Evolutionary conservation across 2,888 invertebrate species (phyloP).

Genomic region (Meiosimyza platycephala): DNA sequence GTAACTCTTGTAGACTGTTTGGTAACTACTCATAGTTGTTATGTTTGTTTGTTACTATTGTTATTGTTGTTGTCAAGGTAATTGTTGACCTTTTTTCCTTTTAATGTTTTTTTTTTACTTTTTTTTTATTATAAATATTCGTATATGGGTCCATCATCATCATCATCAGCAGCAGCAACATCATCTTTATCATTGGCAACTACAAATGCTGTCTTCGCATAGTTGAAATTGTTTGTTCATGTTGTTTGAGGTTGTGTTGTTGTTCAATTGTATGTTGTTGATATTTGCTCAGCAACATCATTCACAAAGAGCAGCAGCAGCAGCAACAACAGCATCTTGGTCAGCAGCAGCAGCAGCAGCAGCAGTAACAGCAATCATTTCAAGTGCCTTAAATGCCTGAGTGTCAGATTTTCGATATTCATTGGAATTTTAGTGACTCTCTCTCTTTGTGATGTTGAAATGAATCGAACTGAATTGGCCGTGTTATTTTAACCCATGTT

Average conservation of each 20-base stretch:
- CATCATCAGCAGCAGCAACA: background rate
- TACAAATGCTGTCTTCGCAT: constrained; percentile 4
- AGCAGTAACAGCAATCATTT: background rate
- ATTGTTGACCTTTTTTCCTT: constrained; percentile 31
- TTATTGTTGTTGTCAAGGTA: constrained; percentile 37
- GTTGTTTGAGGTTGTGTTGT: constrained; percentile 38
- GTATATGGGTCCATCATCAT: background rate
- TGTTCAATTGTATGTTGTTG: constrained; percentile 30
- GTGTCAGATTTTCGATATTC: constrained; percentile 44
- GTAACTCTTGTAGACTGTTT: constrained; percentile 18
- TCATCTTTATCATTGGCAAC: constrained; percentile 15
- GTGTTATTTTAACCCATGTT: too few relatives aligned
- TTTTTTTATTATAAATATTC: background rate
- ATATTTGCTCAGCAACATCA: constrained; percentile 39
- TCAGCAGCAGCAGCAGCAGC: constrained; percentile 3
- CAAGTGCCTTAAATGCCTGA: constrained; percentile 38
- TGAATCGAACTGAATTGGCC: too few relatives aligned
- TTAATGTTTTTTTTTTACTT: constrained; percentile 2
- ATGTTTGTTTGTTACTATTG: constrained; percentile 31
- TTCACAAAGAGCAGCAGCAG: constrained; percentile 19
- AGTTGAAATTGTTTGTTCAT: constrained; percentile 39
- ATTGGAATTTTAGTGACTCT: constrained; percentile 39
- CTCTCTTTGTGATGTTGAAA: background rate
- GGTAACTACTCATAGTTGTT: constrained; percentile 36
- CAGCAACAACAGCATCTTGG: background rate